Percentiles rank a stretch among this genome's conserved stretches.
These are phyloP conservation scores for Pelobates cultripes DNA, from an alignment of 2,797 vertebrate genomes.

Conservation along the genomic window DNA sequence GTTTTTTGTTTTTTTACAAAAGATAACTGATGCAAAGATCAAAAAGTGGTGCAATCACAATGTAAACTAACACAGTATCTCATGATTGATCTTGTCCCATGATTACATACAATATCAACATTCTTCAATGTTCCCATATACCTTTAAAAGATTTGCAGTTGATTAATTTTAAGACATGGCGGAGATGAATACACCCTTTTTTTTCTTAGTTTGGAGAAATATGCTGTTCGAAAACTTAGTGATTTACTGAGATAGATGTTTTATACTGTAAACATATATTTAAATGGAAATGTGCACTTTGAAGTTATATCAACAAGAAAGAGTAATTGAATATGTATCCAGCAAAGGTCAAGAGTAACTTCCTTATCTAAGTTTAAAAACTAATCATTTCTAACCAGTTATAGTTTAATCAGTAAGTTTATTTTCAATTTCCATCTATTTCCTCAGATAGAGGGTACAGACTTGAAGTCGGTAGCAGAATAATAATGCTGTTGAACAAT, in stretches of 20 bases:
- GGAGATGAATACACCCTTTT: not conserved
- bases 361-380: conserved; percentile 2
- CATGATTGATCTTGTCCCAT: no score
- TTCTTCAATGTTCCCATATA: no score
- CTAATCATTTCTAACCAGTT: conserved; percentile 9
- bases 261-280: not conserved
- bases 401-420: conserved; percentile 4
- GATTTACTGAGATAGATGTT: not conserved
- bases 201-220: not conserved
- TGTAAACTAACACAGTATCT: no score
- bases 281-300: conserved; percentile 5
- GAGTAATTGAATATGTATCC: conserved; percentile 6
- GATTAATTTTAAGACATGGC: no score
- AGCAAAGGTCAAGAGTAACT: conserved; percentile 8
- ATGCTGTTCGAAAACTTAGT: not conserved
- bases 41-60: no score
- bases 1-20: no score
- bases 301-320: not conserved
- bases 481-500: not conserved
- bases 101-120: no score
- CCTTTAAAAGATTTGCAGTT: no score
- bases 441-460: not conserved
- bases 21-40: no score
- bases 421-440: conserved; percentile 6
- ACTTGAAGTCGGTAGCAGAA: conserved; percentile 29